A percentile compares a stretch with the other conserved stretches of the same genome.
Conservation (phyloP, 2,113 vertebrate species). For the Oophaga pumilio region DNA sequence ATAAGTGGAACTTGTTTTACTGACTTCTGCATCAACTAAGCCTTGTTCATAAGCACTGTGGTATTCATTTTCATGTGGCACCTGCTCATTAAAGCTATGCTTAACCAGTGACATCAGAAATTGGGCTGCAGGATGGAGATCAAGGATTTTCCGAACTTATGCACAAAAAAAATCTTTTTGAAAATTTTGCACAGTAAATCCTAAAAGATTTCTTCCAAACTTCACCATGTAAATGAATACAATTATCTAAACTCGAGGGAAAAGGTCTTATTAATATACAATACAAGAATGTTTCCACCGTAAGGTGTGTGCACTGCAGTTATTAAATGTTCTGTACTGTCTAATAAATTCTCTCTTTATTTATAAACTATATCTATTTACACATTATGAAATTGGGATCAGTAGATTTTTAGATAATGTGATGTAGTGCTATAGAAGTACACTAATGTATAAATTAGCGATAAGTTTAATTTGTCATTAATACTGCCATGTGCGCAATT, state of each 20-base stretch:
- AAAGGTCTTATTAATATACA: background rate
- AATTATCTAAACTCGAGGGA: background rate
- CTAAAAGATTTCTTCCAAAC: constrained; percentile 11
- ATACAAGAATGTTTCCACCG: background rate
- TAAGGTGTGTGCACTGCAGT: background rate
- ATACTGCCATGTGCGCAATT: background rate
- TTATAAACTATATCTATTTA: background rate
- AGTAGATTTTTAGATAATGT: background rate
- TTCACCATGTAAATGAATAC: background rate
- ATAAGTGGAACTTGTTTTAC: constrained; percentile 38
- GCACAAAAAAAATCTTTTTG: background rate
- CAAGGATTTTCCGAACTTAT: constrained; percentile 24
- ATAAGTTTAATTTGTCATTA: constrained; percentile 1
- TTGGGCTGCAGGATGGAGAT: constrained; percentile 22
- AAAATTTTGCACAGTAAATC: constrained; percentile 14
- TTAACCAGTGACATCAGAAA: constrained; percentile 9
- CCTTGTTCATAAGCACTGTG: constrained; percentile 18
- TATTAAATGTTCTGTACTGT: background rate
- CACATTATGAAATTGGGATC: background rate
- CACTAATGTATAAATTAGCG: constrained; percentile 11
- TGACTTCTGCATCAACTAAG: constrained; percentile 10
- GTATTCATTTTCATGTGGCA: constrained; percentile 31
- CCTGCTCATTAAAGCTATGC: constrained; percentile 36
- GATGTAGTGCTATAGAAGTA: background rate
- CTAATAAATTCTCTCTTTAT: background rate